These are phyloP conservation scores for Tipula lateralis DNA, from an alignment of 2,888 invertebrate species.

Conservation along the genomic window DNA sequence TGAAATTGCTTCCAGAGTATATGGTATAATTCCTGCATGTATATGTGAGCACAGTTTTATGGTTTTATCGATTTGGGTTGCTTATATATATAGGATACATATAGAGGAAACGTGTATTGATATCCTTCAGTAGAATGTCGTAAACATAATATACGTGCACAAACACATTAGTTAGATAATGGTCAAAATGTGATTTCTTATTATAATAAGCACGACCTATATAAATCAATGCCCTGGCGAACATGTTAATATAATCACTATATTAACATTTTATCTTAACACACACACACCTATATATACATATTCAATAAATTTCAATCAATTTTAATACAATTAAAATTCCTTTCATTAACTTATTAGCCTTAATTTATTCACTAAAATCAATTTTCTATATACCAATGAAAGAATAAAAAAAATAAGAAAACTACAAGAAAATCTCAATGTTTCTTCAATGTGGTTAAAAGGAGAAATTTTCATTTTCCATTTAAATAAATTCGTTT, in stretches of 20 bases:
- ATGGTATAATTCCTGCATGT: too few relatives aligned
- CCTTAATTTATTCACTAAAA: slow-evolving; percentile 19
- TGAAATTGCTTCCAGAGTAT: too few relatives aligned
- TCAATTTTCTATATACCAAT: background rate
- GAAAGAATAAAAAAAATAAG: background rate
- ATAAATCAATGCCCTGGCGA: background rate
- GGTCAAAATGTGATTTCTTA: too few relatives aligned
- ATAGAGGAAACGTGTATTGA: too few relatives aligned
- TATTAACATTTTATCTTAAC: background rate
- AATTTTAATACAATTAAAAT: slow-evolving; percentile 24
- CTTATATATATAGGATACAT: too few relatives aligned
- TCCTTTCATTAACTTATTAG: slow-evolving; percentile 19
- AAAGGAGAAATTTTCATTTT: background rate
- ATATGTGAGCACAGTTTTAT: too few relatives aligned
- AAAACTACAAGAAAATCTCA: background rate
- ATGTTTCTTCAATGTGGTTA: background rate
- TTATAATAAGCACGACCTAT: background rate
- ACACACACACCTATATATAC: too few relatives aligned
- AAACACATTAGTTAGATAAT: too few relatives aligned
- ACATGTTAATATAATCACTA: background rate
- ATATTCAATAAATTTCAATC: slow-evolving; percentile 20
- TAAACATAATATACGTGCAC: background rate
- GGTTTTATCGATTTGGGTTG: too few relatives aligned
- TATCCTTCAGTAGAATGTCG: background rate
- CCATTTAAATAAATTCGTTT: background rate